A percentile compares a stretch with the other conserved stretches of the same genome.
These are phyloP conservation scores for Eucera pruinosa DNA, from an alignment of 2,888 invertebrate species.

Conservation along the genomic window DNA sequence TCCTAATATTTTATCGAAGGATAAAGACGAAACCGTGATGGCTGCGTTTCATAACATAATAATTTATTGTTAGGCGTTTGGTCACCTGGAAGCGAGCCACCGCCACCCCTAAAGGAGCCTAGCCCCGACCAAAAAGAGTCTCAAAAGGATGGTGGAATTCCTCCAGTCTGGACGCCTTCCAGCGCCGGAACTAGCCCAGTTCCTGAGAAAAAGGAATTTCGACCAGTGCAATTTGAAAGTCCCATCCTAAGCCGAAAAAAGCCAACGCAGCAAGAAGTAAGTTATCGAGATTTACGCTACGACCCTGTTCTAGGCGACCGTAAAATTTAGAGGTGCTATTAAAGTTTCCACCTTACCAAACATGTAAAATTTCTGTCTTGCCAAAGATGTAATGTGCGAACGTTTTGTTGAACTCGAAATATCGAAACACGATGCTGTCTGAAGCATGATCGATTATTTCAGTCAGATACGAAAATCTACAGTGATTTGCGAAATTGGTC, in stretches of 20 bases:
- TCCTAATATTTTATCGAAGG: too few relatives aligned
- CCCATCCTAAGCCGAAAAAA: conserved; percentile 87
- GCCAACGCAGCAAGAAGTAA: conserved; percentile 80
- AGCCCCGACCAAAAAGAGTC: conserved; percentile 84
- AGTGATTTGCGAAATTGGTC: too few relatives aligned
- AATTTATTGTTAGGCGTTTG: conserved; percentile 85
- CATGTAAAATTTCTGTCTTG: neutral
- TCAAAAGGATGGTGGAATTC: conserved; percentile 86
- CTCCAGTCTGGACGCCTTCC: conserved; percentile 92
- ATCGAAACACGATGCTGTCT: too few relatives aligned
- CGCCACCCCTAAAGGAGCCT: conserved; percentile 80
- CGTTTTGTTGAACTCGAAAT: neutral
- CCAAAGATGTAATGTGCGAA: neutral
- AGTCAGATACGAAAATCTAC: too few relatives aligned
- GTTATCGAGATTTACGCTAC: conserved; percentile 17
- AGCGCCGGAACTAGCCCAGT: conserved; percentile 90
- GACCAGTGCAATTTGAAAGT: conserved; percentile 91
- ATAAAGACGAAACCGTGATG: too few relatives aligned
- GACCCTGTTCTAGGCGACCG: neutral
- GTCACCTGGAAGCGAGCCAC: conserved; percentile 86
- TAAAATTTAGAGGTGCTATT: neutral
- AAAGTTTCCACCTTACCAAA: neutral
- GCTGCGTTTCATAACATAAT: neutral
- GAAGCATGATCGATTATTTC: too few relatives aligned
- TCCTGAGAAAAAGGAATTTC: conserved; percentile 90